Conservation (phyloP, 2,113 vertebrate species). For the Turdus rufiventris region DNA sequence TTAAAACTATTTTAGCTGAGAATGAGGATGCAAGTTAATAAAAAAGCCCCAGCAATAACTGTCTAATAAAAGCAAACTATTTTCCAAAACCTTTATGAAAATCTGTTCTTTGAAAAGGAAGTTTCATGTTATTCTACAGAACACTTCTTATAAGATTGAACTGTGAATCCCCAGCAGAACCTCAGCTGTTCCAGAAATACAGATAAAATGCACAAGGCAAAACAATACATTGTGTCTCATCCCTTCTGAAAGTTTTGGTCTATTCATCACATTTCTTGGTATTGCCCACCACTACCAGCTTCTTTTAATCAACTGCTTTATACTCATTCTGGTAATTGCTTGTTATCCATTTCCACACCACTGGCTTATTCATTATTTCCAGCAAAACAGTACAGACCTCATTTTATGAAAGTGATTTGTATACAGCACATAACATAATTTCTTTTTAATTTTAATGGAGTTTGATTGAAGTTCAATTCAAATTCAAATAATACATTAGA, state of each 20-base stretch:
- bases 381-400: neutral
- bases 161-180: slow-evolving; percentile 44
- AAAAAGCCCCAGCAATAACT: neutral
- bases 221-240: neutral
- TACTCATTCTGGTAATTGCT: slow-evolving; percentile 39
- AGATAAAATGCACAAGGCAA: slow-evolving; percentile 58
- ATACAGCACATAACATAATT: neutral
- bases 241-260: slow-evolving; percentile 49
- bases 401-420: neutral
- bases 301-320: slow-evolving; percentile 54
- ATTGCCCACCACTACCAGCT: slow-evolving; percentile 41
- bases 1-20: neutral
- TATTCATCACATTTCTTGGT: slow-evolving; percentile 39
- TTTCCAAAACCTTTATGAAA: neutral
- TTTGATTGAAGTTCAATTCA: neutral
- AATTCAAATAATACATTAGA: neutral
- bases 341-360: slow-evolving; percentile 31
- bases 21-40: neutral
- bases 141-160: neutral
- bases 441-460: neutral
- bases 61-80: neutral
- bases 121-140: neutral
- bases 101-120: neutral
- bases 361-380: slow-evolving; percentile 29
- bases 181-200: slow-evolving; percentile 30